phyloP scores from a whole-genome alignment of 2,113 vertebrate species.

The Trematomus loennbergii region DNA sequence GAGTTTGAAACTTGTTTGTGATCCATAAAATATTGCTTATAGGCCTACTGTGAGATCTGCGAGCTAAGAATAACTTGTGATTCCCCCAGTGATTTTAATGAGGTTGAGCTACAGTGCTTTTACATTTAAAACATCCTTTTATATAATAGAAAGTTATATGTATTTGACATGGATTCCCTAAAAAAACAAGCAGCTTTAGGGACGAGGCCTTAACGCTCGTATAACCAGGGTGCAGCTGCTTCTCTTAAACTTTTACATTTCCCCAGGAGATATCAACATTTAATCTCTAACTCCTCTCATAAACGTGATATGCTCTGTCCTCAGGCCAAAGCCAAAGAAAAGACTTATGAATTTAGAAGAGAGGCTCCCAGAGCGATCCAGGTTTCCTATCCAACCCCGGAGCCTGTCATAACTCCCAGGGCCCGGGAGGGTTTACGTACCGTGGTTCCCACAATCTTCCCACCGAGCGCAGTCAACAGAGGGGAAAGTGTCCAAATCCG shows the following conservation, averaged over 20 bases:
- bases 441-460: conserved; percentile 88
- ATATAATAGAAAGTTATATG: neutral
- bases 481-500: conserved; percentile 82
- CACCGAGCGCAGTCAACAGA: conserved; percentile 87
- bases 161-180: neutral
- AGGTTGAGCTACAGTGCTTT: neutral
- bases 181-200: neutral
- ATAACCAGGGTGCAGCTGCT: conserved; percentile 8
- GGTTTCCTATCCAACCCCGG: conserved; percentile 91
- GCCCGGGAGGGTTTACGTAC: conserved; percentile 93
- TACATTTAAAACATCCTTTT: neutral
- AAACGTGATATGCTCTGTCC: conserved; percentile 28
- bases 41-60: no score
- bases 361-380: conserved; percentile 89
- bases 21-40: neutral
- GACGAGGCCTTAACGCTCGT: conserved; percentile 2
- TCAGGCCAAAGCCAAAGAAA: conserved; percentile 92
- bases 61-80: neutral
- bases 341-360: conserved; percentile 92
- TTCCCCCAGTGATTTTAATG: neutral
- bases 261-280: neutral
- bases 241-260: conserved; percentile 35
- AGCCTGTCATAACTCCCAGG: conserved; percentile 90
- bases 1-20: neutral
- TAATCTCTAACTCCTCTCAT: neutral